phyloP scores from a whole-genome alignment of 2,888 invertebrate genomes.

The Platycheirus albimanus region DNA sequence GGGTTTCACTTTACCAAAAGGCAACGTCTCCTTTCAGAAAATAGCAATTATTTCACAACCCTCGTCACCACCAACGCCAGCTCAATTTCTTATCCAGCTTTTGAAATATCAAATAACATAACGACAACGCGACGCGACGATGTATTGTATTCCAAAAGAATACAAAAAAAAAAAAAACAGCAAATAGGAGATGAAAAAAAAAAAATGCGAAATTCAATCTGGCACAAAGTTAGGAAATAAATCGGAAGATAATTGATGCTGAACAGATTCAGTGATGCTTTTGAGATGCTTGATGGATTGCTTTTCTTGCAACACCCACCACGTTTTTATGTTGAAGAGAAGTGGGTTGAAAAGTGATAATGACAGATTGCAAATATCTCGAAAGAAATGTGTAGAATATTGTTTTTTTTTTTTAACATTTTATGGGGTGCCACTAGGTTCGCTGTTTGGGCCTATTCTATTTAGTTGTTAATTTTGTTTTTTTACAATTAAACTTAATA shows the following conservation, averaged over 20 bases:
- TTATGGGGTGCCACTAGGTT: neutral
- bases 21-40: neutral
- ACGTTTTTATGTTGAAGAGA: neutral
- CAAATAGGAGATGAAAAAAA: no score
- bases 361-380: neutral
- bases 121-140: neutral
- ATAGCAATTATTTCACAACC: slow-evolving; percentile 8
- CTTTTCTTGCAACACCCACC: neutral
- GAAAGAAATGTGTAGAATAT: neutral
- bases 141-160: slow-evolving; percentile 35
- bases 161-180: no score
- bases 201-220: slow-evolving; percentile 45
- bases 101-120: slow-evolving; percentile 14
- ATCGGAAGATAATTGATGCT: slow-evolving; percentile 65
- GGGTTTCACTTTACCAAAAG: slow-evolving; percentile 7
- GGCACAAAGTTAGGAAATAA: slow-evolving; percentile 55
- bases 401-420: neutral
- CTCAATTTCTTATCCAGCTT: slow-evolving; percentile 21
- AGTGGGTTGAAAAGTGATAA: neutral
- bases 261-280: slow-evolving; percentile 26
- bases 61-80: slow-evolving; percentile 4
- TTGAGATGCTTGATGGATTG: slow-evolving; percentile 15
- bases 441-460: neutral
- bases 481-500: no score
- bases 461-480: neutral